These are phyloP conservation scores for Limnephilus rhombicus DNA, from an alignment of 2,888 invertebrate species.

Conservation along the genomic window DNA sequence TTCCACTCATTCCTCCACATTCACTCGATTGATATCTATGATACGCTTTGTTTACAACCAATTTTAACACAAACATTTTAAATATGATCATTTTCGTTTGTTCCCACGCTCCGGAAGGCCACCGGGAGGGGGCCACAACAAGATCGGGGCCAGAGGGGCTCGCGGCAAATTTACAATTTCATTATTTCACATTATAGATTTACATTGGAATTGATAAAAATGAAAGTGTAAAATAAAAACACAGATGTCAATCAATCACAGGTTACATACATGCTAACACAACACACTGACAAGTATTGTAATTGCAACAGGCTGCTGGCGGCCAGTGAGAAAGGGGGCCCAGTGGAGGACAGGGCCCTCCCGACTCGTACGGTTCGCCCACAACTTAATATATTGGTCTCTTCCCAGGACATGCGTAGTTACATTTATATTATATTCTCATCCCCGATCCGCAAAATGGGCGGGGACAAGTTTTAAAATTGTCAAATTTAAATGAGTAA, in stretches of 20 bases:
- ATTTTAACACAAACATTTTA: background rate
- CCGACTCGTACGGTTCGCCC: background rate
- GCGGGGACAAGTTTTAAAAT: constrained; percentile 58
- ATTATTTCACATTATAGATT: constrained; percentile 13
- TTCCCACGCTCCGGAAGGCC: background rate
- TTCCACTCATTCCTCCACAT: constrained; percentile 18
- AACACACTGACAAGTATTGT: constrained; percentile 57
- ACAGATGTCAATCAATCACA: constrained; percentile 49
- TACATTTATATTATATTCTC: constrained; percentile 47
- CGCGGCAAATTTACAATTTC: constrained; percentile 20
- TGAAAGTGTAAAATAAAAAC: constrained; percentile 16
- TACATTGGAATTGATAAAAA: constrained; percentile 21
- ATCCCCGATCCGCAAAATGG: constrained; percentile 13
- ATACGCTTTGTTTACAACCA: background rate
- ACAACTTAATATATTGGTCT: constrained; percentile 54
- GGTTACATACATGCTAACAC: constrained; percentile 37
- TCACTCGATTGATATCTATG: constrained; percentile 44
- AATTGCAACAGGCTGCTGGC: constrained; percentile 44
- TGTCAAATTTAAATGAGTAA: constrained; percentile 64
- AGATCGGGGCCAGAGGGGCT: background rate
- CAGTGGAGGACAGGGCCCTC: background rate
- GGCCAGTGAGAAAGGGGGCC: background rate
- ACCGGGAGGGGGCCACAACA: background rate
- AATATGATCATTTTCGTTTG: background rate
- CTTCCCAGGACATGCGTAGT: constrained; percentile 49